These are phyloP conservation scores for Cotesia typhae DNA, from an alignment of 1,140 invertebrate genomes.

Conservation along the genomic window DNA sequence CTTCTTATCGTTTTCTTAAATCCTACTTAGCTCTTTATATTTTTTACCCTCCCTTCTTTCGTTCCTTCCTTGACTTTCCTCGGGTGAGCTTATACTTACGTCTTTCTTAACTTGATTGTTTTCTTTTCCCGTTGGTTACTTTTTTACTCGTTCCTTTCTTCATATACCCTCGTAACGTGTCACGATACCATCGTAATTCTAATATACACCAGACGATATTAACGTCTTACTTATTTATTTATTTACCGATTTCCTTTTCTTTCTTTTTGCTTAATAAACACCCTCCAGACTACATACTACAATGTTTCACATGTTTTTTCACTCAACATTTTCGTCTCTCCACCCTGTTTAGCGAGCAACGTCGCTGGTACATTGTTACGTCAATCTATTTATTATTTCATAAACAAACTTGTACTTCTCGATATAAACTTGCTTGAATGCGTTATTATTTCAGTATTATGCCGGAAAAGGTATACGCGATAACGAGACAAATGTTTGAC, in stretches of 20 bases:
- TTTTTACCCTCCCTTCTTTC: background rate
- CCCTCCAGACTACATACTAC: too few relatives aligned
- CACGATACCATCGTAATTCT: too few relatives aligned
- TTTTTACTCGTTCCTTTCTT: too few relatives aligned
- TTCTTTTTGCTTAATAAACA: too few relatives aligned
- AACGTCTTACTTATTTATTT: too few relatives aligned
- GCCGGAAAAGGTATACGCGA: conserved; percentile 32
- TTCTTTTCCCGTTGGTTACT: too few relatives aligned
- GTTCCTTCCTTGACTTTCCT: background rate
- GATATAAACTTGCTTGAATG: conserved; percentile 34
- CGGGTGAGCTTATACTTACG: too few relatives aligned
- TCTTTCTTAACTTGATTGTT: too few relatives aligned
- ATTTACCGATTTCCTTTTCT: too few relatives aligned
- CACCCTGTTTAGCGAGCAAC: background rate
- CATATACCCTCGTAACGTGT: too few relatives aligned
- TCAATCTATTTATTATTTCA: conserved; percentile 48
- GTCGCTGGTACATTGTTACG: background rate
- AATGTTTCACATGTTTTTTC: background rate
- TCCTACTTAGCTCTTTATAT: background rate
- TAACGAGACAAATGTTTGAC: conserved; percentile 46
- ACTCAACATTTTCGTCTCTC: too few relatives aligned
- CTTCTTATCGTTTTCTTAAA: conserved; percentile 30
- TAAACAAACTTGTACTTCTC: conserved; percentile 29
- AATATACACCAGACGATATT: too few relatives aligned
- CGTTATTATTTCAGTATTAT: conserved; percentile 33